Evolutionary conservation across 2,888 invertebrate genomes (phyloP).

Genomic region (Drosophila borealis): DNA sequence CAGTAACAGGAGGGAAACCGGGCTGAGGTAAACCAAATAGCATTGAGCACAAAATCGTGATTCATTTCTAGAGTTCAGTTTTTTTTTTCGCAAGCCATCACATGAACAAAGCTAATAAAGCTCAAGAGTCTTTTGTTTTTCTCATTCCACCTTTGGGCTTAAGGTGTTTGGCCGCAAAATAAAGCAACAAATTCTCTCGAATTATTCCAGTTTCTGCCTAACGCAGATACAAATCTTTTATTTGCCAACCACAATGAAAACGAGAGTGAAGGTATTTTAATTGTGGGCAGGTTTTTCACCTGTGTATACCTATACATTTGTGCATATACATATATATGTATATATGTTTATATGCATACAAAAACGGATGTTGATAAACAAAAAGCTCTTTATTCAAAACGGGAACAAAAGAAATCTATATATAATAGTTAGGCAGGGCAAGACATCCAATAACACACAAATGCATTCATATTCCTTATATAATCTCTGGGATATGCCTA

Average conservation of each 20-base stretch:
- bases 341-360: neutral
- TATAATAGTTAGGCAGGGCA: too few relatives aligned
- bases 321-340: neutral
- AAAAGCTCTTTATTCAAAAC: conserved; percentile 10
- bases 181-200: conserved; percentile 59
- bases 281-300: conserved; percentile 65
- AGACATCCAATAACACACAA: too few relatives aligned
- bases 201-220: conserved; percentile 60
- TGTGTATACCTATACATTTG: conserved; percentile 13
- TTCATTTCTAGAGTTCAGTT: conserved; percentile 44
- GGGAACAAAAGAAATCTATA: neutral
- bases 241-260: conserved; percentile 64
- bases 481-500: too few relatives aligned
- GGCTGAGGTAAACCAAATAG: conserved; percentile 17
- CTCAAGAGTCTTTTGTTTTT: conserved; percentile 60
- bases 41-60: conserved; percentile 72
- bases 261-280: conserved; percentile 72
- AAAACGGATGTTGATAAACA: conserved; percentile 46
- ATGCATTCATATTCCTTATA: too few relatives aligned
- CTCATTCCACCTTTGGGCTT: conserved; percentile 61
- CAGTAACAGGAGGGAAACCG: conserved; percentile 24
- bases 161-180: conserved; percentile 60
- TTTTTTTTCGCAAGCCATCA: conserved; percentile 48
- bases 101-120: conserved; percentile 62
- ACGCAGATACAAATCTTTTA: conserved; percentile 65